A percentile compares a stretch with the other conserved stretches of the same genome.
These are phyloP conservation scores for Ditula angustiorana DNA, from an alignment of 2,888 invertebrate genomes.

Conservation along the genomic window DNA sequence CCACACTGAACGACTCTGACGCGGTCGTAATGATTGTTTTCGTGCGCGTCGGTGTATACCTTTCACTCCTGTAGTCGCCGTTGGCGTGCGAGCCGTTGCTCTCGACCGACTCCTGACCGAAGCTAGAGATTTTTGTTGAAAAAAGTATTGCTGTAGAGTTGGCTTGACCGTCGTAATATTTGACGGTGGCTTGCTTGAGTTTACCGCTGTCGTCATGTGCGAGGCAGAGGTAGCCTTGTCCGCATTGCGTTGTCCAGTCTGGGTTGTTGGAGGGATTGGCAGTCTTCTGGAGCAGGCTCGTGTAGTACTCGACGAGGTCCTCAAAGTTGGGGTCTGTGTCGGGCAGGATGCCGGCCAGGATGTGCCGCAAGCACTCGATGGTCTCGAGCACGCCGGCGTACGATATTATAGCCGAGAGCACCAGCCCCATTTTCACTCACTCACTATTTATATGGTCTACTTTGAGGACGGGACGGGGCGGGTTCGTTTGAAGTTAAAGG, in stretches of 20 bases:
- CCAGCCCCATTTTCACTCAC: slow-evolving; percentile 87
- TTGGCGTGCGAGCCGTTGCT: slow-evolving; percentile 63
- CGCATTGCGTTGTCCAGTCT: slow-evolving; percentile 72
- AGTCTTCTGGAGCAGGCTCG: slow-evolving; percentile 64
- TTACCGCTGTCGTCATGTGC: slow-evolving; percentile 70
- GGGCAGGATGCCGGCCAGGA: slow-evolving; percentile 77
- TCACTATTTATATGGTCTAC: slow-evolving; percentile 41
- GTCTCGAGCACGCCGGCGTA: slow-evolving; percentile 91
- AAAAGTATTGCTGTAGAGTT: slow-evolving; percentile 77
- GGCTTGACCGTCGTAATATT: slow-evolving; percentile 72
- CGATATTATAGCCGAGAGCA: slow-evolving; percentile 90
- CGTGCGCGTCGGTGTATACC: slow-evolving; percentile 77
- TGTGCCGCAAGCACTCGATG: slow-evolving; percentile 83
- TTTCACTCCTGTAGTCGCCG: slow-evolving; percentile 74
- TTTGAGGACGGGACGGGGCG: slow-evolving; percentile 59
- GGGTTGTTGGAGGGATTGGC: slow-evolving; percentile 56
- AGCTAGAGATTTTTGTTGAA: slow-evolving; percentile 83
- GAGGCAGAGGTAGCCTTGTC: slow-evolving; percentile 77
- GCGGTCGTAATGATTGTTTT: slow-evolving; percentile 75
- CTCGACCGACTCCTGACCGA: slow-evolving; percentile 79
- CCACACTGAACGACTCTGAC: slow-evolving; percentile 74
- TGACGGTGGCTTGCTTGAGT: slow-evolving; percentile 71
- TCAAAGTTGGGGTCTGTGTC: slow-evolving; percentile 70
- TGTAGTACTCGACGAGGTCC: slow-evolving; percentile 74
- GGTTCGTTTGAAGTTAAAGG: slow-evolving; percentile 57